Evolutionary conservation across 2,797 vertebrate species (phyloP), one percentile per base, ranked within the genome.

Genomic region (Phataginus tricuspis): DNA sequence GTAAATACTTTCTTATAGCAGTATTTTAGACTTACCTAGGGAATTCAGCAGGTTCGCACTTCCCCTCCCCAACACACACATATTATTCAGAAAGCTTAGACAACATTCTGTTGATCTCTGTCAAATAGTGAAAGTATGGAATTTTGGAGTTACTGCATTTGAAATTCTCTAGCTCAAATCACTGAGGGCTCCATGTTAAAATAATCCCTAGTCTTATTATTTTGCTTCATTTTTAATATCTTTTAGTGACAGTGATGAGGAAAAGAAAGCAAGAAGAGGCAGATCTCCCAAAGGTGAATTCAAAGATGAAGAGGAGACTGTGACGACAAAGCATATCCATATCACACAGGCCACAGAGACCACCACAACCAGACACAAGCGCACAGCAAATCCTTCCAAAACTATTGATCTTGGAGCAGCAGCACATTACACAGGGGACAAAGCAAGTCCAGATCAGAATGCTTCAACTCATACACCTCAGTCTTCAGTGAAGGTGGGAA

Each of bases 381-480:
- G 99, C 97, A 99, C 99, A 85, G 99, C 99, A 68, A 99, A 99
- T 79, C 99, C 99, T 31, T 99, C 99, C 74, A 99, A 99, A 98
- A 99, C 99, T 77, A 99, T 99, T 96, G 99, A 99, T 98, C 98
- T 99, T 69, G 99, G 99, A 59, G 99, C 99, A 4, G 99, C 99
- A 85, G 99, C 99, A 29, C 97, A 99, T 98, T 99, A 99, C 98
- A 99, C 98, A 29, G 99, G 99, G 89, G 99, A 99, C 94, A 98
- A 98, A 96, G 97, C 98, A 91, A 99, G 99, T 92, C 98, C 98
- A 6, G 99, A 99, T 61, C 98, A 98, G 98, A 98, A 98, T 75
- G 96, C 95, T 94, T 96, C 98, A 90, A 77, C 98, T 96, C 97
- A 98, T 39, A 95, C 96, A 82, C 97, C 98, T 84, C 98, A 98